A percentile compares a stretch with the other conserved stretches of the same genome.
These are phyloP conservation scores for Sabatieria punctata DNA, from an alignment of 2,888 invertebrate genomes.

Conservation along the genomic window DNA sequence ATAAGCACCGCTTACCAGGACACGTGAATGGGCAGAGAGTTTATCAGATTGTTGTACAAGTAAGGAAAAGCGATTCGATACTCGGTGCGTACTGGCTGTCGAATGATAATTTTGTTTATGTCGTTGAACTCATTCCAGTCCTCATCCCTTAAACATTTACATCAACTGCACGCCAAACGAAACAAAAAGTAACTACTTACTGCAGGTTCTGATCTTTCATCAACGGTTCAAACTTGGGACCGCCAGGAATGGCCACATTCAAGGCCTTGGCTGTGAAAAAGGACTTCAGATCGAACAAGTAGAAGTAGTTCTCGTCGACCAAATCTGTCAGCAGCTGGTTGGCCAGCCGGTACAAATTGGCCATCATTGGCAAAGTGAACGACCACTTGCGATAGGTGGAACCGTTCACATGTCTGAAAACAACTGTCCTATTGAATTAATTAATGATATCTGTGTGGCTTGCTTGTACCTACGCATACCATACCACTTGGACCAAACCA, in stretches of 20 bases:
- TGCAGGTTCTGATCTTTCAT: constrained; percentile 92
- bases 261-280: constrained; percentile 99
- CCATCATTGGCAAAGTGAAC: constrained; percentile 85
- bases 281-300: constrained; percentile 94
- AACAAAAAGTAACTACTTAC: constrained; percentile 38
- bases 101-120: constrained; percentile 97
- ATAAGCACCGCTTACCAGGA: constrained; percentile 58
- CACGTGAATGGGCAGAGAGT: constrained; percentile 79
- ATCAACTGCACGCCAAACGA: no score
- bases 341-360: constrained; percentile 85
- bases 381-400: constrained; percentile 93
- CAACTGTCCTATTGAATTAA: not conserved
- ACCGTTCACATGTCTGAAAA: constrained; percentile 65
- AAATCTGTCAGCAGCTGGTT: constrained; percentile 94
- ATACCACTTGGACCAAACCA: not conserved
- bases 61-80: constrained; percentile 98
- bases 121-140: constrained; percentile 99
- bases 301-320: constrained; percentile 95
- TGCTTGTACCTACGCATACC: not conserved
- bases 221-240: constrained; percentile 96
- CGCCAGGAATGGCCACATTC: constrained; percentile 98
- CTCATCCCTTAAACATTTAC: constrained; percentile 64
- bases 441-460: not conserved
- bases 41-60: constrained; percentile 67
- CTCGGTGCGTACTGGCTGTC: constrained; percentile 94